These are phyloP conservation scores for Haliclona indistincta DNA, from an alignment of 37 sponge, comb jelly and placozoan species.

Conservation along the genomic window DNA sequence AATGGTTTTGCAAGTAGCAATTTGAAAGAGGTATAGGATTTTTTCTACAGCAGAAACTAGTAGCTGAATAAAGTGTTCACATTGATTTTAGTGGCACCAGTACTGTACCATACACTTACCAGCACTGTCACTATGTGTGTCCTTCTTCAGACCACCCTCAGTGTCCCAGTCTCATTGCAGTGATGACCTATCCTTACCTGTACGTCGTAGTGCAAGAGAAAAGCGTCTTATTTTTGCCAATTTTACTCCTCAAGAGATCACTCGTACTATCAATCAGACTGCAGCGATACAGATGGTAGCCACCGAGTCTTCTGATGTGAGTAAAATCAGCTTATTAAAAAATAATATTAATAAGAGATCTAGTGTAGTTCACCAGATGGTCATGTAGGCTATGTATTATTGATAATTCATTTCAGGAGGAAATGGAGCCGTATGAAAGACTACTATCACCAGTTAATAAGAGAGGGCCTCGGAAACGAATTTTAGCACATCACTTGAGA, in stretches of 20 bases:
- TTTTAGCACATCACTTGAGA: background rate
- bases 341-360: background rate
- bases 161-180: too few species aligned
- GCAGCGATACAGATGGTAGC: background rate
- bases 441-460: slow-evolving; percentile 48
- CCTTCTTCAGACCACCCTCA: too few species aligned
- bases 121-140: too few species aligned
- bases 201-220: slow-evolving; percentile 66
- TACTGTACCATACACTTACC: too few species aligned
- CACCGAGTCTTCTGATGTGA: slow-evolving; percentile 23
- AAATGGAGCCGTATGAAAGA: slow-evolving; percentile 80
- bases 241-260: slow-evolving; percentile 56
- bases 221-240: slow-evolving; percentile 68
- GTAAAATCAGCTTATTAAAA: background rate
- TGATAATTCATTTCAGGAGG: slow-evolving; percentile 40
- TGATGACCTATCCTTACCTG: too few species aligned
- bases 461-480: background rate
- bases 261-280: slow-evolving; percentile 39
- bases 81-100: too few species aligned
- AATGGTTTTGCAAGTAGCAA: too few species aligned
- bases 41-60: too few species aligned
- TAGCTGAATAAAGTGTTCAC: too few species aligned
- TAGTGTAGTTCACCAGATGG: background rate
- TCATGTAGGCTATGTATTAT: too few species aligned
- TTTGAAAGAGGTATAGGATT: too few species aligned